Evolutionary conservation across 2,888 invertebrate species (phyloP).

Genomic region (Lasioglossum villosulum): DNA sequence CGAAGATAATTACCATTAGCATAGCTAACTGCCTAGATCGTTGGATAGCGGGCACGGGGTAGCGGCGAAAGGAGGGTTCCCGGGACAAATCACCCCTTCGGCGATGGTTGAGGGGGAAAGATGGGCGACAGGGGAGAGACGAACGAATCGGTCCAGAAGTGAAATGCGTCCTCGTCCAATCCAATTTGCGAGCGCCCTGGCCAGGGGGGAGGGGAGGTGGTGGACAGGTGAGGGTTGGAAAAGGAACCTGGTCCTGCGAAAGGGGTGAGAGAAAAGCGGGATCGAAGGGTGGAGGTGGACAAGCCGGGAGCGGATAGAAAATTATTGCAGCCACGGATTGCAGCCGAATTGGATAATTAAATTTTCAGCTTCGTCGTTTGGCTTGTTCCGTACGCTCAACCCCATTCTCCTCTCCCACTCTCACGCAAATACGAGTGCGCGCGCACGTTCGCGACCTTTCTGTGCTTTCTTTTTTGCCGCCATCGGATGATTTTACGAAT

Average conservation of each 20-base stretch:
- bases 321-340: conserved; percentile 75
- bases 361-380: conserved; percentile 70
- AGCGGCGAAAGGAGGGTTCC: conserved; percentile 32
- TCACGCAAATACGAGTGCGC: not conserved
- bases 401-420: not conserved
- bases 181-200: conserved; percentile 65
- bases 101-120: conserved; percentile 16
- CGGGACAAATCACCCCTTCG: conserved; percentile 47
- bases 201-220: not conserved
- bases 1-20: conserved; percentile 75
- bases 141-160: conserved; percentile 52
- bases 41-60: not conserved
- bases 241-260: conserved; percentile 15
- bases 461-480: conserved; percentile 15
- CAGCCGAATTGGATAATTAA: conserved; percentile 76
- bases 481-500: conserved; percentile 10
- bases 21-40: conserved; percentile 65
- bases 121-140: conserved; percentile 20
- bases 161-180: conserved; percentile 57
- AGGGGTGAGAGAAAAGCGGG: conserved; percentile 45
- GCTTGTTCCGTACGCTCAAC: conserved; percentile 22
- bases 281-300: conserved; percentile 36
- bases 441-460: conserved; percentile 48
- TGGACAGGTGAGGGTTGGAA: conserved; percentile 30
- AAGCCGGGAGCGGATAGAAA: conserved; percentile 61